phyloP scores from a whole-genome alignment of 2,797 vertebrate species.

The Sebastes trivittatus region DNA sequence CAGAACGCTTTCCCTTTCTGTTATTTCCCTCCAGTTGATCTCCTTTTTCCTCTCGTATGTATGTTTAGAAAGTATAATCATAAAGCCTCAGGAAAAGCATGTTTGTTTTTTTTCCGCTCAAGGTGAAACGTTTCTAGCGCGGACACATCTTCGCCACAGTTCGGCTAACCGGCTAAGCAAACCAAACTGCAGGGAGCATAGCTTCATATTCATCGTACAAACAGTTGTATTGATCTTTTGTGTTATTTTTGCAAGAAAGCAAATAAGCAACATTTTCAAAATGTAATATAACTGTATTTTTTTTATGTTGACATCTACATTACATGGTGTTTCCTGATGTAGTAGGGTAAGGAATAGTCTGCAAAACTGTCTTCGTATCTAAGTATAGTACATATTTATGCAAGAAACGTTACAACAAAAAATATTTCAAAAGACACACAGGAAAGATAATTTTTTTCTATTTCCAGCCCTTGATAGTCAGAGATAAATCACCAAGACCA shows the following conservation, averaged over 20 bases:
- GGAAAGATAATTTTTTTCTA: background rate
- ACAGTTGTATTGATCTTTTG: background rate
- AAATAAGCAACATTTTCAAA: background rate
- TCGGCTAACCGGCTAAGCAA: background rate
- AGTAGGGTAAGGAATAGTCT: background rate
- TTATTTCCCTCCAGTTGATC: too few species aligned
- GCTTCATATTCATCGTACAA: background rate
- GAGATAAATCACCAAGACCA: background rate
- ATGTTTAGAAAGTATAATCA: too few species aligned
- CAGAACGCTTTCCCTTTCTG: background rate
- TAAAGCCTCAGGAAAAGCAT: too few species aligned
- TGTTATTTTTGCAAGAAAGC: background rate
- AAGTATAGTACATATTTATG: background rate
- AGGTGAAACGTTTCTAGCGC: too few species aligned
- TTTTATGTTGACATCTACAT: background rate
- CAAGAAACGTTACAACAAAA: background rate
- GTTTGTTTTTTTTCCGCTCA: fast-evolving
- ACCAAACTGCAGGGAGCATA: background rate
- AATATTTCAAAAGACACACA: background rate
- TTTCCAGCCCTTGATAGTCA: slow-evolving; percentile 6
- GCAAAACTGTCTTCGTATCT: background rate
- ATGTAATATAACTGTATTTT: background rate
- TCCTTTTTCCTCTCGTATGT: too few species aligned
- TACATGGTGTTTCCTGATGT: background rate
- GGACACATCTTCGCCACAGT: too few species aligned